Percentiles rank a stretch among this genome's conserved stretches.
Conservation (phyloP, 2,113 vertebrate species). For the Rhynchomys soricoides region DNA sequence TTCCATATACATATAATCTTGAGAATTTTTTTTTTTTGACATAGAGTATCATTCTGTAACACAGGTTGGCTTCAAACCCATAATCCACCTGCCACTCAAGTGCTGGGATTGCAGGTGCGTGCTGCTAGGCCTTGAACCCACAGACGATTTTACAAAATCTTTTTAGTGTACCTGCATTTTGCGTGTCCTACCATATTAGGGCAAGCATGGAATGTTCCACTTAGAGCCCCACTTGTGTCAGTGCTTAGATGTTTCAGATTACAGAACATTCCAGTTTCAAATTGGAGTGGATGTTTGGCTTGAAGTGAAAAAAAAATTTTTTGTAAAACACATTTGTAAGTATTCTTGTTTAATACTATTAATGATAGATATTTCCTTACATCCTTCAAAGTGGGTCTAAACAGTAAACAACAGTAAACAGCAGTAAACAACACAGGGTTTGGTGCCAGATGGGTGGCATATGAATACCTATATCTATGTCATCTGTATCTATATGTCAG, state of each 20-base stretch:
- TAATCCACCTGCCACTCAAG: background rate
- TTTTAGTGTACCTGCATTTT: background rate
- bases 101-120: background rate
- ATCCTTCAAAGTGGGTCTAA: background rate
- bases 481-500: background rate
- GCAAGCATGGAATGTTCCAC: background rate
- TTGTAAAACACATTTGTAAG: background rate
- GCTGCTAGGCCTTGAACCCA: no score
- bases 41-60: background rate
- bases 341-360: background rate
- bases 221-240: background rate
- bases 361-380: background rate
- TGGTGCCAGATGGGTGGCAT: background rate
- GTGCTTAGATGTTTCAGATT: background rate
- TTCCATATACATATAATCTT: background rate
- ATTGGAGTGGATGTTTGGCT: background rate
- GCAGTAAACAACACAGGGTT: background rate
- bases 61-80: background rate
- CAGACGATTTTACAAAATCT: background rate
- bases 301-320: background rate
- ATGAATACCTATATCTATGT: no score
- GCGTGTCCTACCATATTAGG: background rate
- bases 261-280: background rate
- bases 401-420: no score
- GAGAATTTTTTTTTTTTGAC: background rate